Evolutionary conservation across 2,888 invertebrate species (phyloP), one percentile per base, ranked within the genome.

Genomic region (Patella caerulea): DNA sequence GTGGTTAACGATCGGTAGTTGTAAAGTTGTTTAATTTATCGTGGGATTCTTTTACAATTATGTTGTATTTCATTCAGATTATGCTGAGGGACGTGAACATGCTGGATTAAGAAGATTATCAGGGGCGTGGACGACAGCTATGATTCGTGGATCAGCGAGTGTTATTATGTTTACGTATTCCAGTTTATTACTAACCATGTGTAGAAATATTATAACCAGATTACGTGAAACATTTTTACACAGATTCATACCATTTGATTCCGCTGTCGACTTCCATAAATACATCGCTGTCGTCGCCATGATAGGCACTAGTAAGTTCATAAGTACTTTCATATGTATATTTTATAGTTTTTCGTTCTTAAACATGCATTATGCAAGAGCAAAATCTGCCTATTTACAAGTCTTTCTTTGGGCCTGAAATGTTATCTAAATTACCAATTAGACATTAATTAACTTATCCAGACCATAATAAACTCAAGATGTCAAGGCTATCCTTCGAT

Each of bases 101-200:
- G 91, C 92, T 7, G 94, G 94, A 15, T 88, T 94, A 24, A 89
- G 94, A 70, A 92, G 93, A 78, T 93, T 94, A 82, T 93, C 94
- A n/a, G 94, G 94, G 12, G 93, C 93, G 84, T 94, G 94, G 56
- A 93, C 94, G 9, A 93, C 94, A 5, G 81, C 81, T 12, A 86
- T 94, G 59, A 94, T 94, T 3, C 90, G 94, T 84, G 94, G 94
- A 19, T 93, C 94, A 1, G 94, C 94, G 7, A 94, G 94, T 55
- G 94, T 93, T 14, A 93, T 94, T 93, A 94, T 94, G 93, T 94
- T 94, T 86, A 92, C 93, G 24, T 94, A 93, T 88, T 93, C 94
- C 3, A 92, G 93, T 5, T 89, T 94, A 12, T 89, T 94, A 65
- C 87, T 94, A 2, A 94, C 94, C 7, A 94, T 94, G 94, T 94